These are phyloP conservation scores for Drosophila leontia DNA, from an alignment of 1,140 invertebrate genomes.

Conservation along the genomic window DNA sequence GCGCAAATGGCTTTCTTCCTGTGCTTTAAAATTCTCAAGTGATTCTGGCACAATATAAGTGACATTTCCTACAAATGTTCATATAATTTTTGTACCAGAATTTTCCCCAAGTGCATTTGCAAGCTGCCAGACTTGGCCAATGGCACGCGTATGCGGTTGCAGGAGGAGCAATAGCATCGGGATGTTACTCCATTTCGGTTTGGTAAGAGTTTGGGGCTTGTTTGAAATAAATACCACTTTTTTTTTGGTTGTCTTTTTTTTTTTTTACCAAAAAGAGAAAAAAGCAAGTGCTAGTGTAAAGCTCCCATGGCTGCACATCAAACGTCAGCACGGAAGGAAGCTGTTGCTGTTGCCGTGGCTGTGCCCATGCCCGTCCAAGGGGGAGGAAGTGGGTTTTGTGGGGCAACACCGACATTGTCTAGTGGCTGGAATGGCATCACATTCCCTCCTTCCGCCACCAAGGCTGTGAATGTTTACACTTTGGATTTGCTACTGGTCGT, in stretches of 20 bases:
- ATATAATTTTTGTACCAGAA: background rate
- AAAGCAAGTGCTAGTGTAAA: constrained; percentile 1
- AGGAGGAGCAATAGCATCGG: constrained; percentile 5
- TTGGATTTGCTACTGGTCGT: constrained; percentile 76
- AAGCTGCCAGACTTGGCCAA: constrained; percentile 22
- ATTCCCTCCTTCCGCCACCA: constrained; percentile 25
- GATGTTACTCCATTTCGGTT: constrained; percentile 2
- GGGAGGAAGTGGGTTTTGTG: background rate
- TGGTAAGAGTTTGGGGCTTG: constrained; percentile 27
- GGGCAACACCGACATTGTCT: constrained; percentile 40
- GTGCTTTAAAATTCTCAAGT: background rate
- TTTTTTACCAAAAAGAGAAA: background rate
- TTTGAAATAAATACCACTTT: constrained; percentile 81
- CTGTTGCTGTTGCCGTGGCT: constrained; percentile 58
- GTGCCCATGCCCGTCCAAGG: background rate
- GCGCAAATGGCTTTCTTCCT: no score
- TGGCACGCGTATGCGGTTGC: constrained; percentile 10
- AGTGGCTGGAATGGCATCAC: constrained; percentile 2
- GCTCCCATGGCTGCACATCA: constrained; percentile 70
- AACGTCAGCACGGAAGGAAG: constrained; percentile 81
- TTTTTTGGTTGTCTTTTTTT: constrained; percentile 38
- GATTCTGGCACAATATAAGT: background rate
- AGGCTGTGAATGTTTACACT: constrained; percentile 83
- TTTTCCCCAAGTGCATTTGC: background rate
- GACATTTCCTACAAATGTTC: background rate